Percentiles rank a stretch among this genome's conserved stretches.
These are phyloP conservation scores for Litoditis marina DNA, from an alignment of 2,888 invertebrate species.

Conservation along the genomic window DNA sequence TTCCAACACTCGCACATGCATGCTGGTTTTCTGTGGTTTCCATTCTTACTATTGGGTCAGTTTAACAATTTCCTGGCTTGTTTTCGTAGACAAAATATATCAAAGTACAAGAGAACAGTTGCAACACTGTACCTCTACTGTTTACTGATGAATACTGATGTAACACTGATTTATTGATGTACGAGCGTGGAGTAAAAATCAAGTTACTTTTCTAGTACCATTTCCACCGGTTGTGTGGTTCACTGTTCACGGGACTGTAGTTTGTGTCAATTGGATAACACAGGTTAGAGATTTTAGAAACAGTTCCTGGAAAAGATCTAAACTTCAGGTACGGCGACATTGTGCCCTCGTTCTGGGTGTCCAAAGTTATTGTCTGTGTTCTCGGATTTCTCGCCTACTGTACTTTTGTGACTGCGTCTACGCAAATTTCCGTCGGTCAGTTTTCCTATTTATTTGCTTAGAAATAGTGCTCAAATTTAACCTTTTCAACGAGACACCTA, in stretches of 20 bases:
- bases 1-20: constrained; percentile 42
- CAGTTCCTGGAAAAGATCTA: too few species aligned
- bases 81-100: too few species aligned
- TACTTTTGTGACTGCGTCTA: constrained; percentile 49
- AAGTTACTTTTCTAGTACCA: too few species aligned
- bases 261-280: neutral
- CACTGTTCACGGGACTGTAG: too few species aligned
- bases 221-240: too few species aligned
- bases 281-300: neutral
- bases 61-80: neutral
- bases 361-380: constrained; percentile 52
- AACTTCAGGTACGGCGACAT: constrained; percentile 50
- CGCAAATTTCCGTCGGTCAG: constrained; percentile 52
- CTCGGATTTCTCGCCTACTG: constrained; percentile 46
- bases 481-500: too few species aligned
- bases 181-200: neutral
- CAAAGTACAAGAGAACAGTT: too few species aligned
- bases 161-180: too few species aligned
- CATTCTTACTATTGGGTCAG: constrained; percentile 42
- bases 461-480: too few species aligned
- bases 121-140: too few species aligned
- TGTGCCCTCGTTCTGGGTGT: constrained; percentile 42
- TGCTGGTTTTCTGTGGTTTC: constrained; percentile 56
- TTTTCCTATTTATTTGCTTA: too few species aligned
- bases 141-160: too few species aligned